Base-by-base conservation (phyloP, 2,888 invertebrate species). In the Gryllus longicercus region DNA sequence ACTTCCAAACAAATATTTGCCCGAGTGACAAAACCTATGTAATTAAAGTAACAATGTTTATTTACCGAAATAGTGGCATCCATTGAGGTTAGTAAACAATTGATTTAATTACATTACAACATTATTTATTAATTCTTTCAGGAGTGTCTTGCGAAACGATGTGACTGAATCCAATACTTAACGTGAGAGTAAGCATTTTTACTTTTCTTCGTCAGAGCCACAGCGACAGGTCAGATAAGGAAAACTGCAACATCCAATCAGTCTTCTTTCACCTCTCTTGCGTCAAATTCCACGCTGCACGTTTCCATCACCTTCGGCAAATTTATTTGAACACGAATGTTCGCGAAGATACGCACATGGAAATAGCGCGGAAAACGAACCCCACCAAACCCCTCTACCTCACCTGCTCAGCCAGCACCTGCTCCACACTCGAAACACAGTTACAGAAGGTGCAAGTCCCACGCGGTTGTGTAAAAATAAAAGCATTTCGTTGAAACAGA, bases 101-200 rank as follows among this genome's bases (percentile, higher is more conserved):
- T 38, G 38, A 38, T 38, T 38, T 38, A 38, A 38, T 38, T 38
- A 38, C 16, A n/a, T 63, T 63, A 63, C 63, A 63, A 63, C 10
- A 63, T 5, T n/a, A 18, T 63, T 63, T 18, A 14, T 63, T 63
- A 63, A 63, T 63, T 63, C 63, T 63, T n/a, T 63, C 63, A 63
- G 14, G 14, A 18, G 63, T 14, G n/a, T 63, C 63, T 63, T 63
- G 63, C 14, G 14, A 63, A n/a, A 63, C 16, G n/a, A 63, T 63
- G 63, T 63, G 14, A 63, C n/a, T 63, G 63, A 63, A 63, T 63
- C 63, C 63, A 63, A 63, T 63, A 63, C 63, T 63, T 63, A 63
- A 63, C 63, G 63, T 63, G 63, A 63, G 63, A 63, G 63, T 63
- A 63, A 63, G n/a, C 63, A 63, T 63, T 14, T 63, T n/a, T 63